phyloP scores from a whole-genome alignment of 2,797 vertebrate genomes.

The Hydrocynus forskahlii region DNA sequence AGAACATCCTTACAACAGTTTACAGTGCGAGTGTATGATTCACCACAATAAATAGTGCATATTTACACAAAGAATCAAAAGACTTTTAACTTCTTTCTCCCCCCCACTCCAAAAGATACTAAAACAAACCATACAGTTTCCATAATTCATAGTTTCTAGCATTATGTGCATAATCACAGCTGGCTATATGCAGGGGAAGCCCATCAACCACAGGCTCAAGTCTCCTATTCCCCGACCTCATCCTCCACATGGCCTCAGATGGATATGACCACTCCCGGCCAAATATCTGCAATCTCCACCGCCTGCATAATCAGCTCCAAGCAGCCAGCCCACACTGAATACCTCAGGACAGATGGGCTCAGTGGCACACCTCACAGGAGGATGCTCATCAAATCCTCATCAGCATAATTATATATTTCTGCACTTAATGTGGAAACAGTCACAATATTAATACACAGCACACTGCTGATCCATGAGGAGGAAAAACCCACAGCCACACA shows the following conservation, averaged over 20 bases:
- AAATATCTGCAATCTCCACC: slow-evolving; percentile 60
- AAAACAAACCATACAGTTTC: slow-evolving; percentile 44
- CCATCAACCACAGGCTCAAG: slow-evolving; percentile 29
- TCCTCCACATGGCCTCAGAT: slow-evolving; percentile 57
- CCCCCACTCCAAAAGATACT: neutral
- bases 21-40: slow-evolving; percentile 2
- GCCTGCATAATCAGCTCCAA: slow-evolving; percentile 61
- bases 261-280: slow-evolving; percentile 43
- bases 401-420: slow-evolving; percentile 36
- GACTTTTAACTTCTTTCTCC: neutral
- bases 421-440: slow-evolving; percentile 39
- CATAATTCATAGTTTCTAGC: slow-evolving; percentile 32
- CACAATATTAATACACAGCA: slow-evolving; percentile 18
- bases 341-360: slow-evolving; percentile 31
- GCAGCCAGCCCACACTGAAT: slow-evolving; percentile 59
- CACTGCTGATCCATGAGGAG: slow-evolving; percentile 30
- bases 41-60: neutral
- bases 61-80: slow-evolving; percentile 5
- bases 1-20: neutral
- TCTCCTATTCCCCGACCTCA: slow-evolving; percentile 44
- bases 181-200: slow-evolving; percentile 44
- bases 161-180: slow-evolving; percentile 16
- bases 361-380: slow-evolving; percentile 29
- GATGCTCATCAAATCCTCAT: slow-evolving; percentile 29
- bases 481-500: slow-evolving; percentile 12